These are phyloP conservation scores for Acheta domesticus DNA, from an alignment of 2,888 invertebrate species.

Conservation along the genomic window DNA sequence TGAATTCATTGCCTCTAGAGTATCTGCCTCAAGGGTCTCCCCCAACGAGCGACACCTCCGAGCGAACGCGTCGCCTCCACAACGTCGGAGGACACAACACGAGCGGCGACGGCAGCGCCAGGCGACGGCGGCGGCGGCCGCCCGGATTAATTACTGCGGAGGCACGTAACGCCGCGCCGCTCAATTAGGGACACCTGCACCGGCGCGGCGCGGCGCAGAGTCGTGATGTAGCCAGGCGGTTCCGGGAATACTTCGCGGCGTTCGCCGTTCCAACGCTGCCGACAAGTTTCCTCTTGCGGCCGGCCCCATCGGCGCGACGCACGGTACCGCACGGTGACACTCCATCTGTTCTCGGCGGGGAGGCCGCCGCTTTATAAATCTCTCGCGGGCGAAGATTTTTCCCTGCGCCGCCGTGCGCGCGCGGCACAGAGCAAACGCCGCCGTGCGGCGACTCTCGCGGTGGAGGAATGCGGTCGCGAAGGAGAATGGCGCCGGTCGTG, in stretches of 20 bases:
- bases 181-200: slow-evolving; percentile 18
- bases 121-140: not conserved
- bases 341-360: slow-evolving; percentile 8
- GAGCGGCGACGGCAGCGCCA: not conserved
- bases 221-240: not conserved
- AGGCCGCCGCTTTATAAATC: not conserved
- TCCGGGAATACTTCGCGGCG: not conserved
- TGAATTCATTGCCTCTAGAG: too few relatives aligned
- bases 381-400: not conserved
- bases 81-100: not conserved
- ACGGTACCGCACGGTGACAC: not conserved
- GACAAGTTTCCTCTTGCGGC: slow-evolving; percentile 4
- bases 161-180: not conserved
- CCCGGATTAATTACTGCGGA: not conserved
- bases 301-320: not conserved
- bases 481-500: too few relatives aligned
- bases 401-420: not conserved
- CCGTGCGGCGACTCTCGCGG: too few relatives aligned
- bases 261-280: not conserved
- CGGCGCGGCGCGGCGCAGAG: not conserved
- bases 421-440: not conserved
- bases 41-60: not conserved
- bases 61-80: not conserved
- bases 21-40: too few relatives aligned
- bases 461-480: too few relatives aligned